Conservation (phyloP, 2,888 invertebrate species). For the Lasioglossum marginatum region DNA sequence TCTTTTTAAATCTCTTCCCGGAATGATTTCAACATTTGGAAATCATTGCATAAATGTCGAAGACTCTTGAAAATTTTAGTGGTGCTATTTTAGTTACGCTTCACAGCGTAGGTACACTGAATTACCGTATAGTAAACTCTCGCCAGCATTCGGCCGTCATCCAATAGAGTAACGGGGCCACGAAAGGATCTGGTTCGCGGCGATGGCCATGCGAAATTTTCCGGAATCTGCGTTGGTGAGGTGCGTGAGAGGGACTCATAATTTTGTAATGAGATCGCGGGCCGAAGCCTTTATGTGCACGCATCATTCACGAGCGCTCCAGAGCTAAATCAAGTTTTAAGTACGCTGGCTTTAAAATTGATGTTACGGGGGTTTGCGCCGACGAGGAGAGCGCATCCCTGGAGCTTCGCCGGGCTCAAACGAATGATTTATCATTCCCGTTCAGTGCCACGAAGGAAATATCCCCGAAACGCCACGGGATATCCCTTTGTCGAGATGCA, state of each 20-base stretch:
- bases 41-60: neutral
- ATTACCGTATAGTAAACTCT: neutral
- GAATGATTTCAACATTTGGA: neutral
- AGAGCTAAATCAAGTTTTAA: slow-evolving; percentile 51
- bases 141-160: neutral
- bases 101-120: neutral
- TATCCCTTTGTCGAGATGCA: slow-evolving; percentile 8
- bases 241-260: slow-evolving; percentile 9
- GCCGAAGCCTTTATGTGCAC: slow-evolving; percentile 47
- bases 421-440: slow-evolving; percentile 62
- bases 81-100: too few relatives aligned
- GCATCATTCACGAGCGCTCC: slow-evolving; percentile 48
- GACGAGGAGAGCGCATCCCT: slow-evolving; percentile 18
- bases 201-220: neutral
- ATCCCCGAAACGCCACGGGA: neutral
- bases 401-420: slow-evolving; percentile 40
- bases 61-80: too few relatives aligned
- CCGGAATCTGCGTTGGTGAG: neutral
- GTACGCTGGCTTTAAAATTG: slow-evolving; percentile 53
- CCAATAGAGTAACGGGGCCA: neutral
- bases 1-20: neutral
- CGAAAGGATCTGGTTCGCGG: neutral
- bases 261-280: slow-evolving; percentile 46
- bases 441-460: slow-evolving; percentile 17
- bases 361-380: slow-evolving; percentile 40